Evolutionary conservation across 1,140 invertebrate genomes (phyloP), one percentile per base, ranked within the genome.

Genomic region (Drosophila oshimai): DNA sequence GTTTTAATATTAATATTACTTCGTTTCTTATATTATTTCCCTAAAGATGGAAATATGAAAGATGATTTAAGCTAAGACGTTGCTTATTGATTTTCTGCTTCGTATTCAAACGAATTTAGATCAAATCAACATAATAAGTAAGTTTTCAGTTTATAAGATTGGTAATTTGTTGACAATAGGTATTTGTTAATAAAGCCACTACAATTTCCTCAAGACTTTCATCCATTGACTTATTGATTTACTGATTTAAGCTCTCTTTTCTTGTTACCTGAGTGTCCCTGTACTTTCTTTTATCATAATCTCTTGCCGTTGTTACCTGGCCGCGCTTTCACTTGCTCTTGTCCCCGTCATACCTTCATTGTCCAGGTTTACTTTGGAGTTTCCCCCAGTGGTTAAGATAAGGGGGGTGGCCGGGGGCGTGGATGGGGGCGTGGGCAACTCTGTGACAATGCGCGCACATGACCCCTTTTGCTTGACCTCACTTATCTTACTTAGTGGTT

Each of bases 401-500:
- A 57, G 46, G 50, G 36, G 12, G 22, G 6, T 9, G 29, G 22
- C 15, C 2, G 15, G 3, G 10, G 15, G 5, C 3, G 9, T 6
- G n/a, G 15, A 9, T 2, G 24, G 34, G 24, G 58, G 62, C 60
- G 45, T 31, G 36, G 39, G 62, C 62, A 65, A 42, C 42, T 29
- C 34, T 47, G 80, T 71, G 74, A 84, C 79, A 86, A 80, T 87
- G 81, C 80, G 80, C 80, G 80, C 80, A 84, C 81, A 86, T 86
- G 81, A 86, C 81, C 81, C 81, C 81, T 87, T 86, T 86, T 87
- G 81, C 76, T 86, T 86, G 81, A 87, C 81, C 81, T 86, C 81
- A 86, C 81, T 86, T 86, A 86, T 86, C 81, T 86, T 86, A 86
- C 81, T 86, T 86, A 86, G 81, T 86, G 81, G 81, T 86, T 87